Conservation (phyloP, 1,140 invertebrate species). For the Atta cephalotes region DNA sequence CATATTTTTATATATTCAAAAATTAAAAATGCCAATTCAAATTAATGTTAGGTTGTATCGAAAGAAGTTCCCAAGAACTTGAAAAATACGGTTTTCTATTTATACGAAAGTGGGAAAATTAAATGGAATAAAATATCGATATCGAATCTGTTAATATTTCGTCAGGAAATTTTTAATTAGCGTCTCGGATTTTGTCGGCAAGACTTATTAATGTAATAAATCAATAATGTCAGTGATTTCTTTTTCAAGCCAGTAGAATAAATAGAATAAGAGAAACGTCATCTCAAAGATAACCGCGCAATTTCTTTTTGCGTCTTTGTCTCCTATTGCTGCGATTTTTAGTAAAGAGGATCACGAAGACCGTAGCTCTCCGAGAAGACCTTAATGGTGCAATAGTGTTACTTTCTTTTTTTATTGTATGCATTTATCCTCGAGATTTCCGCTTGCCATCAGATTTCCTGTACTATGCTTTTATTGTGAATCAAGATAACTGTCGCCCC, state of each 20-base stretch:
- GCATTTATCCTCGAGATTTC: conserved; percentile 44
- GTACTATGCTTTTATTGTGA: neutral
- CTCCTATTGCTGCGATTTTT: conserved; percentile 34
- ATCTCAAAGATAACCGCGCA: conserved; percentile 25
- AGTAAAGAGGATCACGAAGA: conserved; percentile 43
- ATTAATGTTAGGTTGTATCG: neutral
- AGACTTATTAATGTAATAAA: conserved; percentile 29
- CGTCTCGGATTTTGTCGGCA: neutral
- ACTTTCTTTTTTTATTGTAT: conserved; percentile 22
- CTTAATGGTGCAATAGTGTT: conserved; percentile 30
- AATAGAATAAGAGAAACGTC: conserved; percentile 12
- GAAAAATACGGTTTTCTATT: neutral
- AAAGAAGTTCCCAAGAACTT: neutral
- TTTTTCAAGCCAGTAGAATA: conserved; percentile 6
- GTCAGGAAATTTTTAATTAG: conserved; percentile 9
- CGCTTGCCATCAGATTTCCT: conserved; percentile 19
- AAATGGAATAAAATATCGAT: neutral
- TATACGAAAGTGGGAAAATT: neutral
- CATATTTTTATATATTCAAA: neutral
- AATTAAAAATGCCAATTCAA: neutral
- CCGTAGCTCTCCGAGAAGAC: neutral
- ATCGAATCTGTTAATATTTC: conserved; percentile 7
- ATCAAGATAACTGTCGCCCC: conserved; percentile 36
- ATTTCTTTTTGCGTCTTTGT: conserved; percentile 39
- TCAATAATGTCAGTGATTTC: conserved; percentile 17